Conservation (phyloP, 2,113 vertebrate genomes). For the Paramormyrops kingsleyae region DNA sequence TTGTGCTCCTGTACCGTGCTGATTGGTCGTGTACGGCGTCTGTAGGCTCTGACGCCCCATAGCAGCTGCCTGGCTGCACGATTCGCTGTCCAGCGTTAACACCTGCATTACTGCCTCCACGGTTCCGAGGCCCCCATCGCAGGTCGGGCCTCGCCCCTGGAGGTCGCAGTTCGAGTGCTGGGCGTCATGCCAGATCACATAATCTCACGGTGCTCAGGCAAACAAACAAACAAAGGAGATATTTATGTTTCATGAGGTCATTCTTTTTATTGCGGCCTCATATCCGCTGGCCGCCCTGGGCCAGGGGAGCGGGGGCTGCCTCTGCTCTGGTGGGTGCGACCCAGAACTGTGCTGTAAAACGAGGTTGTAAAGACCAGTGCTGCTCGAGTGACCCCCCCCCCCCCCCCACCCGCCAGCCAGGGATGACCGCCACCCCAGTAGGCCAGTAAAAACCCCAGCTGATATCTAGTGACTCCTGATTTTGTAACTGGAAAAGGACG, state of each 20-base stretch:
- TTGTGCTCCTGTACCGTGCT: background rate
- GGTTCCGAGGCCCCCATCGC: background rate
- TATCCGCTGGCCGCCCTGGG: background rate
- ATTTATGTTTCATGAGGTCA: constrained; percentile 3
- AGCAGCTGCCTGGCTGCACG: background rate
- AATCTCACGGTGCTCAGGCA: background rate
- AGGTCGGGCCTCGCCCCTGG: background rate
- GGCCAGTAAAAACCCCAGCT: background rate
- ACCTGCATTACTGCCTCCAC: background rate
- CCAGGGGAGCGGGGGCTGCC: background rate
- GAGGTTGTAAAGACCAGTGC: background rate
- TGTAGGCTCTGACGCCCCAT: background rate
- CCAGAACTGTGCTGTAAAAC: background rate
- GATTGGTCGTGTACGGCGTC: background rate
- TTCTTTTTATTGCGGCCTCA: background rate
- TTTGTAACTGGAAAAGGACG: background rate
- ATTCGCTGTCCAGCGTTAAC: background rate
- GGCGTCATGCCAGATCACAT: background rate
- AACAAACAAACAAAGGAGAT: background rate
- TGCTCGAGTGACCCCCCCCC: background rate
- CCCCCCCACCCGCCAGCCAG: background rate
- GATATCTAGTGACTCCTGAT: background rate
- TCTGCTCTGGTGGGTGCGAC: background rate
- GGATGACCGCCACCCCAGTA: background rate
- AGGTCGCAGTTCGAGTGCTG: background rate